Evolutionary conservation across 2,113 vertebrate genomes (phyloP).

Genomic region (Anoplopoma fimbria): DNA sequence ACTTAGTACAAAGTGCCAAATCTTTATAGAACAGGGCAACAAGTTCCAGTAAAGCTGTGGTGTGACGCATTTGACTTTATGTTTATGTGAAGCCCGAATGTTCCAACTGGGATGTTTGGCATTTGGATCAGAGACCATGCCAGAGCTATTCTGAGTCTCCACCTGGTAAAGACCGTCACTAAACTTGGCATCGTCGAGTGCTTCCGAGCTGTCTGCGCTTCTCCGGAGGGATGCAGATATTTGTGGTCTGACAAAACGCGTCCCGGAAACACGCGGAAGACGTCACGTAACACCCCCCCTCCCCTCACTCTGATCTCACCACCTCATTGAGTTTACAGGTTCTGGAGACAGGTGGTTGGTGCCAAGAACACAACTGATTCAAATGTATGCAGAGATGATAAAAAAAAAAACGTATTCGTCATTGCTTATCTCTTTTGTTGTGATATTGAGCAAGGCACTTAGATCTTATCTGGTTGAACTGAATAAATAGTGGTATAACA

Average conservation of each 20-base stretch:
- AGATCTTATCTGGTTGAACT: not conserved
- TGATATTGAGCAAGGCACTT: conserved; percentile 5
- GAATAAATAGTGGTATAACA: not conserved
- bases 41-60: conserved; percentile 71
- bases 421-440: not conserved
- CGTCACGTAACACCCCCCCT: conserved; percentile 1
- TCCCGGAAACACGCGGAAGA: conserved; percentile 2
- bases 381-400: conserved; percentile 12
- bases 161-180: conserved; percentile 71
- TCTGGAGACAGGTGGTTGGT: not conserved
- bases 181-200: conserved; percentile 31
- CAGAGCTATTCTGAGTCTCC: conserved; percentile 75
- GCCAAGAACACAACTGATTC: not conserved
- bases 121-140: conserved; percentile 32
- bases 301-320: conserved; percentile 7
- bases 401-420: not conserved
- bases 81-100: conserved; percentile 25
- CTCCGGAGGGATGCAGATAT: conserved; percentile 39
- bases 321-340: not conserved
- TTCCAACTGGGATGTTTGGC: not conserved
- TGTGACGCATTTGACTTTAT: conserved; percentile 45
- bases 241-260: not conserved
- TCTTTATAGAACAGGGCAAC: not conserved
- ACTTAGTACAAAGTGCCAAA: conserved; percentile 47
- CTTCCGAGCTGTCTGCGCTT: conserved; percentile 16